phyloP scores from a whole-genome alignment of 2,888 invertebrate genomes.

The Aromia moschata region DNA sequence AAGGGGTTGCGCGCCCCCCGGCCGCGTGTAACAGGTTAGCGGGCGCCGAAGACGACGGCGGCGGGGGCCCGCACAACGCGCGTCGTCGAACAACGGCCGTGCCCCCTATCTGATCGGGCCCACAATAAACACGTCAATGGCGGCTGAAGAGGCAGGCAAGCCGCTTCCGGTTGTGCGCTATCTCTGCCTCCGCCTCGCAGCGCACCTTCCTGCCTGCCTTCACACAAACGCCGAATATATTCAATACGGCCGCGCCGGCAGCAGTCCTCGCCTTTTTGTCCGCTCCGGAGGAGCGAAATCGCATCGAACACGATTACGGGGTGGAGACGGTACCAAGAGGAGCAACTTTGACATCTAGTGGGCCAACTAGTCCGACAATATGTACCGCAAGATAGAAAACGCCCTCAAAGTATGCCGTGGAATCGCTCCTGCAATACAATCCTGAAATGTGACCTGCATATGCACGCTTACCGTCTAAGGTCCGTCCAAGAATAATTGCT shows the following conservation, averaged over 20 bases:
- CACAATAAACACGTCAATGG: conserved; percentile 48
- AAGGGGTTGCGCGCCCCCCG: conserved; percentile 27
- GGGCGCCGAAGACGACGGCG: conserved; percentile 31
- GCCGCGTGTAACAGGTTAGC: conserved; percentile 45
- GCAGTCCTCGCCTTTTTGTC: conserved; percentile 18
- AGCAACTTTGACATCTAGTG: too few relatives aligned
- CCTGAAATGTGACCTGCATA: too few relatives aligned
- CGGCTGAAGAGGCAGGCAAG: conserved; percentile 25
- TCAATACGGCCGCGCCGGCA: conserved; percentile 20
- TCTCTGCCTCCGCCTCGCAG: conserved; percentile 43
- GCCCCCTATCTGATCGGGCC: conserved; percentile 44
- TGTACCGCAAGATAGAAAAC: too few relatives aligned
- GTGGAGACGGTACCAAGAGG: too few relatives aligned
- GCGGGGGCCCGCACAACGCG: conserved; percentile 49
- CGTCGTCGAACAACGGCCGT: conserved; percentile 48
- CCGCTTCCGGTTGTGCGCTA: conserved; percentile 40
- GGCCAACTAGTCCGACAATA: too few relatives aligned
- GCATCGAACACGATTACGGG: too few relatives aligned
- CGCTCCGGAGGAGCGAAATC: conserved; percentile 11
- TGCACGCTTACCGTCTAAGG: too few relatives aligned
- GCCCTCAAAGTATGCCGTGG: too few relatives aligned
- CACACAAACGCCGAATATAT: conserved; percentile 44
- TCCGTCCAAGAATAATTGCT: too few relatives aligned
- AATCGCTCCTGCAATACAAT: too few relatives aligned
- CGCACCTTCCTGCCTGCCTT: conserved; percentile 46